These are phyloP conservation scores for Venturia canescens DNA, from an alignment of 1,140 invertebrate species.

Conservation along the genomic window DNA sequence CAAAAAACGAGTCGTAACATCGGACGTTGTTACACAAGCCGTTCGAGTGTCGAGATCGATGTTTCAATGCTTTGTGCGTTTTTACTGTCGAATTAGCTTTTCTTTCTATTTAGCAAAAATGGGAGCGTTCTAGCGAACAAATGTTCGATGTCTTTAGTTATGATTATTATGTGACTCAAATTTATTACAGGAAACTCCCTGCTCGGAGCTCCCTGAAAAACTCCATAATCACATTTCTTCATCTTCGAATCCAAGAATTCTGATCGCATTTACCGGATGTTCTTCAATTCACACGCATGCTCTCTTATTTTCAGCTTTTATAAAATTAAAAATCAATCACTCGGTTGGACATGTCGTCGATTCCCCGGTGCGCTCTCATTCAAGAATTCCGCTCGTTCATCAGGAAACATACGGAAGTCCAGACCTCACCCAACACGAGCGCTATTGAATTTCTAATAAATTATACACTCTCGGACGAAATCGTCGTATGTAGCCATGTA, in stretches of 20 bases:
- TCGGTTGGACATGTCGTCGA: background rate
- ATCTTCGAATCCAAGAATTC: too few relatives aligned
- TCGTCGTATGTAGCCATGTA: background rate
- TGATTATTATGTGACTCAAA: too few relatives aligned
- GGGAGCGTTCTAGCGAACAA: too few relatives aligned
- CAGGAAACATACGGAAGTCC: background rate
- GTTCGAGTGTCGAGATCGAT: background rate
- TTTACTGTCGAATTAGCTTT: too few relatives aligned
- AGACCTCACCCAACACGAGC: background rate
- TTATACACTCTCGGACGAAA: background rate
- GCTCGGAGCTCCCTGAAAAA: too few relatives aligned
- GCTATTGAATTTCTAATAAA: conserved; percentile 20
- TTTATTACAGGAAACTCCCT: too few relatives aligned
- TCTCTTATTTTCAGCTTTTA: background rate
- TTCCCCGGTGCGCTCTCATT: background rate
- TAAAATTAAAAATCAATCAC: background rate
- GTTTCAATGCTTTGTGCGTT: background rate
- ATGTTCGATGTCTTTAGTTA: too few relatives aligned
- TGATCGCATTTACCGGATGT: too few relatives aligned
- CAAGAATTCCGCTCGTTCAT: background rate
- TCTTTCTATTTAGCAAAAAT: too few relatives aligned
- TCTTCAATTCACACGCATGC: background rate
- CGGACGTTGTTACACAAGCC: background rate
- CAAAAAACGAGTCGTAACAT: conserved; percentile 51
- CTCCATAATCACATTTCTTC: too few relatives aligned